Conservation (phyloP, 2,888 invertebrate species). For the Epiblema foenella region DNA sequence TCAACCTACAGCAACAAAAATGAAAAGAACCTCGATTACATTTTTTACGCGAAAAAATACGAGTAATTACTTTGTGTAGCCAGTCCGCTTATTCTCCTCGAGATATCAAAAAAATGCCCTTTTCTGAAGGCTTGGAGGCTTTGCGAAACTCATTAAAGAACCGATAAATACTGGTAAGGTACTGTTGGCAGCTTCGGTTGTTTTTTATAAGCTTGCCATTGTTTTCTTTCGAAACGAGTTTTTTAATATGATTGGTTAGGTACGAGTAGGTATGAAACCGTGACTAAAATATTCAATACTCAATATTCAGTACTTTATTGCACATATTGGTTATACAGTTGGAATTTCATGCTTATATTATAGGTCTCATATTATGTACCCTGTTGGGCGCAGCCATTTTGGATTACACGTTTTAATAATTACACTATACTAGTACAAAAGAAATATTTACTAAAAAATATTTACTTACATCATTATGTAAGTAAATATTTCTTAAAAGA, state of each 20-base stretch:
- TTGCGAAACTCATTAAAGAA: constrained; percentile 34
- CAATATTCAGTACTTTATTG: too few relatives aligned
- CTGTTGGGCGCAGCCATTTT: too few relatives aligned
- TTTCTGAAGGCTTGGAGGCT: constrained; percentile 23
- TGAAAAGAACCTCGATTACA: constrained; percentile 25
- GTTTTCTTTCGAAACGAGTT: neutral
- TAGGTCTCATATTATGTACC: too few relatives aligned
- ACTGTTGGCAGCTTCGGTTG: constrained; percentile 3
- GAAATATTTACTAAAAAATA: too few relatives aligned
- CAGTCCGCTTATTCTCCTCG: constrained; percentile 21
- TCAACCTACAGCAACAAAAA: constrained; percentile 11
- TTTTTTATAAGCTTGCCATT: constrained; percentile 2
- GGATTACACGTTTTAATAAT: too few relatives aligned
- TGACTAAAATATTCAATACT: neutral
- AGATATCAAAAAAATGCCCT: constrained; percentile 27
- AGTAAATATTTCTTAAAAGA: too few relatives aligned
- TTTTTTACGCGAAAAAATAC: constrained; percentile 28
- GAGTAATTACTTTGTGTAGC: constrained; percentile 26
- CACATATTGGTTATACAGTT: too few relatives aligned
- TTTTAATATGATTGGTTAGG: neutral
- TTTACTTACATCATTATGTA: too few relatives aligned
- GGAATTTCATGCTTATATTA: too few relatives aligned
- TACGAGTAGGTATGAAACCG: too few relatives aligned
- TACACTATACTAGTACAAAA: too few relatives aligned
- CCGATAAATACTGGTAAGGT: constrained; percentile 36